Base-by-base conservation (phyloP, 2,797 vertebrate genomes). In the Sebastes minor region DNA sequence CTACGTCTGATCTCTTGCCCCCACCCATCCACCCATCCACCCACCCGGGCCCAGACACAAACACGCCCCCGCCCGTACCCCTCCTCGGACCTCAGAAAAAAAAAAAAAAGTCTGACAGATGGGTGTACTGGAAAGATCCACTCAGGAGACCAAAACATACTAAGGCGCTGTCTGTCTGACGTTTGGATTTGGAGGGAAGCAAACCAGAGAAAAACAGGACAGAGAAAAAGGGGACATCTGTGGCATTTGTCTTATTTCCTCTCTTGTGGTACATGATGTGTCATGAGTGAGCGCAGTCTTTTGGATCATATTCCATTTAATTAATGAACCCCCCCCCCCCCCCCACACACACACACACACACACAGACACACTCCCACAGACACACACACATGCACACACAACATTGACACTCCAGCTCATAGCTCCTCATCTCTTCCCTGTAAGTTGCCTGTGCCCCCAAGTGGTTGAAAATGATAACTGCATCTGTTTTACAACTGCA, bases 391-490 rank as follows among this genome's bases (percentile, higher is more conserved):
- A 52, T 20, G 56, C 33, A 53, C 74, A 84, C 77, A 87, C 68
- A 42, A 16, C 38, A 42, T 42, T 42, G 38, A 64, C 16, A 49
- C 27, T 12, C 71, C 25, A 46, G 81, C 57, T 71, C 86, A 69
- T 23, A 57, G 70, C 61, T 67, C 60, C 33, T 67, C 33, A 28
- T 35, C 71, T 78, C 76, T 85, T 76, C 93, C 93, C 65, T 84
- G 94, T 91, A 91, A 91, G 94, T 93, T 93, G 90, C 82, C 93
- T 95, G 93, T 93, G 95, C 96, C 96, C 94, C 94, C 96, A 93
- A 96, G 95, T 95, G 96, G 95, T 57, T 72, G 27, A 76, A 87
- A 62, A 63, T 4, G 14, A 74, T 33, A 89, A 94, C 88, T 93
- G 82, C 94, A 89, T 12, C 46, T 49, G 30, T 33, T 83, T 85